Evolutionary conservation across 2,113 vertebrate genomes (phyloP), one percentile per base, ranked within the genome.

Genomic region (Neopipo cinnamomea): DNA sequence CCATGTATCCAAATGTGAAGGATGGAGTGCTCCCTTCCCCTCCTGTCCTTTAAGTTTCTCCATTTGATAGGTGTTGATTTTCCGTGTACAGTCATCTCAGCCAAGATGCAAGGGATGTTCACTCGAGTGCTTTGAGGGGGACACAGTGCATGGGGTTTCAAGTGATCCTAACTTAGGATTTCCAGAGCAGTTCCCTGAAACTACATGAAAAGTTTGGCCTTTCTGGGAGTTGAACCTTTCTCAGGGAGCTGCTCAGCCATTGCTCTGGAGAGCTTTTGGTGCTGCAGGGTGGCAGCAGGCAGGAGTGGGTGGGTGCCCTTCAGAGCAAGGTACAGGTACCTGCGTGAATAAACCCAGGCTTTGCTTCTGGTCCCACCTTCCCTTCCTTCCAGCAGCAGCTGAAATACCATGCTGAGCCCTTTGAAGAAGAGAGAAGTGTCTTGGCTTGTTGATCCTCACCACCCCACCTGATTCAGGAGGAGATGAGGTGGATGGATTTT

Each of bases 41-140:
- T 92, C 73, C 91, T 89, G 86, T 86, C 81, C 86, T 94, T 89
- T 94, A 39, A 94, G 85, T 95, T 95, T 75, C 59, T 89, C 47
- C 91, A 95, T 90, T 96, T 66, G 82, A 18, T 95, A 87, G 85
- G 39, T 92, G 89, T 96, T 94, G 79, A 88, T 96, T 96, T 86
- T 95, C 94, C 72, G 55, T 92, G 93, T 96, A 92, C 78, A 86
- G 93, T 95, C 95, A 94, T 92, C 80, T 97, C 91, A 96, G 92
- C 87, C 89, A 94, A 89, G 91, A 95, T 89, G 84, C 80, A 86
- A 81, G 62, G 88, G 59, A 49, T 77, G 79, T 73, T 84, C 91
- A 62, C 82, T 72, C 33, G 88, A 90, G 90, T 86, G 80, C 76
- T 91, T 94, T 92, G 87, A 91, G 81, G 62, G 88, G 79, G 85